phyloP scores from a whole-genome alignment of 2,113 vertebrate genomes.

The Apteryx mantelli region DNA sequence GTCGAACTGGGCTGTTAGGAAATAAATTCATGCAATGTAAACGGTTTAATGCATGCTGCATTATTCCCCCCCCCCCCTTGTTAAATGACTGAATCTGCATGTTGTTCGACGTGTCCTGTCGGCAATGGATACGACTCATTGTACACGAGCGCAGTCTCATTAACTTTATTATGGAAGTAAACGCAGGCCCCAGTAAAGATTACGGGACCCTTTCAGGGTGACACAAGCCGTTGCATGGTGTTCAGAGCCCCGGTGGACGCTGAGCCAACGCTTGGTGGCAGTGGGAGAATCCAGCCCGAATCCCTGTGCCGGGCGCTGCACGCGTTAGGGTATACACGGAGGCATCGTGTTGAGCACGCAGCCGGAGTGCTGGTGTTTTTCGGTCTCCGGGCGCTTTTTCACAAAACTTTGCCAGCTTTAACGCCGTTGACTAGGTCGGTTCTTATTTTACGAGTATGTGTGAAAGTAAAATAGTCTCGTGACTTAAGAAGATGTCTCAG shows the following conservation, averaged over 20 bases:
- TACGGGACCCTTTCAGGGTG: background rate
- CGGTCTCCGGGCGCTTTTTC: background rate
- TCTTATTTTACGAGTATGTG: accelerated
- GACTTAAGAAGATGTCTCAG: background rate
- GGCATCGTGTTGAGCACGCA: accelerated
- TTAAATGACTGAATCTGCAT: background rate
- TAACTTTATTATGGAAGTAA: background rate
- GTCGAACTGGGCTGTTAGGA: background rate
- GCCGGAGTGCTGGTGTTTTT: background rate
- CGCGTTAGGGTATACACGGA: accelerated
- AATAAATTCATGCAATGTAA: background rate
- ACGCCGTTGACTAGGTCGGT: accelerated
- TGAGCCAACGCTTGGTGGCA: no score
- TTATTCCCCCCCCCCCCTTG: background rate
- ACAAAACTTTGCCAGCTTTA: accelerated
- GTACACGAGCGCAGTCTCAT: accelerated
- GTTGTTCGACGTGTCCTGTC: accelerated
- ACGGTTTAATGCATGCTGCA: background rate
- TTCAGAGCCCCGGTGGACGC: background rate
- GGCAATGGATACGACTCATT: background rate
- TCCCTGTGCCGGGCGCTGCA: accelerated
- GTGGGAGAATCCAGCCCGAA: background rate
- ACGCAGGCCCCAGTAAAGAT: accelerated
- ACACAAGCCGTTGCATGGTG: accelerated
- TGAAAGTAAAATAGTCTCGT: accelerated